A percentile compares a stretch with the other conserved stretches of the same genome.
These are phyloP conservation scores for Oceanodroma tethys DNA, from an alignment of 2,113 vertebrate species.

Conservation along the genomic window DNA sequence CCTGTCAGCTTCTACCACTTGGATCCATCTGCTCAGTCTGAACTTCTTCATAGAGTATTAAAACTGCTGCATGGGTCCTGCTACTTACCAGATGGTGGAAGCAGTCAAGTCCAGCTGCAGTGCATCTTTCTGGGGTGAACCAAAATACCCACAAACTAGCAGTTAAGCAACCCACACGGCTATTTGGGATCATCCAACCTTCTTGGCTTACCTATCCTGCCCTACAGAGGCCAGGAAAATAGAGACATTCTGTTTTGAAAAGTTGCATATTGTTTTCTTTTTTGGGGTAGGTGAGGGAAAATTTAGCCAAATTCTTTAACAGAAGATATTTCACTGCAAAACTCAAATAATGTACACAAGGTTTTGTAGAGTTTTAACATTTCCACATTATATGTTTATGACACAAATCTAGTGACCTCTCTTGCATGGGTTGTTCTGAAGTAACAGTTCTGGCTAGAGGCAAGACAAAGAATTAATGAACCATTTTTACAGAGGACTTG, in stretches of 20 bases:
- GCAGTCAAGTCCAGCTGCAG: neutral
- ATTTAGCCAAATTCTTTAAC: neutral
- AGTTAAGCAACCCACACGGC: neutral
- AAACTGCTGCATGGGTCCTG: neutral
- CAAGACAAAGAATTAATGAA: slow-evolving; percentile 69
- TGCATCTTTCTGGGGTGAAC: neutral
- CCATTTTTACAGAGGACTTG: slow-evolving; percentile 50
- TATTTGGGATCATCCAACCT: neutral
- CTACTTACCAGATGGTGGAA: neutral
- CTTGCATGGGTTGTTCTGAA: neutral
- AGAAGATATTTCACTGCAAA: neutral
- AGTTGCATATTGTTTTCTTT: neutral
- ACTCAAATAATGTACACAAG: neutral
- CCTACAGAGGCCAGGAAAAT: neutral
- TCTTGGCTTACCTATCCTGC: neutral
- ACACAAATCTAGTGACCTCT: neutral
- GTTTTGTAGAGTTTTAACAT: neutral
- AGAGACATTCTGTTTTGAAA: neutral
- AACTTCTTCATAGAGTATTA: neutral
- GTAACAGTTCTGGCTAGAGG: neutral
- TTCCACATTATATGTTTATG: neutral
- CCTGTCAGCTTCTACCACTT: neutral
- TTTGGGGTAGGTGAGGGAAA: neutral
- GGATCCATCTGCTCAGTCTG: neutral
- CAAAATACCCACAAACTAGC: neutral